phyloP scores from a whole-genome alignment of 2,888 invertebrate species.

The Oithona nana region DNA sequence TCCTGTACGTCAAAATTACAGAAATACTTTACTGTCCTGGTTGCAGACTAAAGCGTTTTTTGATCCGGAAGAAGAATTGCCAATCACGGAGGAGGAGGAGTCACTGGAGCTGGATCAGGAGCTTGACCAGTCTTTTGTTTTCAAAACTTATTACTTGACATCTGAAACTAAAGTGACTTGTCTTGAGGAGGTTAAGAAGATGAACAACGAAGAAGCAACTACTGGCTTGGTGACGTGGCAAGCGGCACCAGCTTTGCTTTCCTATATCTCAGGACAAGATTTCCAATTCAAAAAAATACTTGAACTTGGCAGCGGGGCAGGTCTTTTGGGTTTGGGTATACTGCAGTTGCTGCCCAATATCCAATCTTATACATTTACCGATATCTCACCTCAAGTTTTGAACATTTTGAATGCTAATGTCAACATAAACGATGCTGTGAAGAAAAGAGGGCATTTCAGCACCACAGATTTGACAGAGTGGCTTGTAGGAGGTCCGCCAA shows the following conservation, averaged over 20 bases:
- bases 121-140: too few species aligned
- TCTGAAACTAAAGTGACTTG: not conserved
- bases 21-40: too few species aligned
- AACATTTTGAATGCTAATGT: not conserved
- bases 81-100: not conserved
- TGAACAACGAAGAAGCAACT: not conserved
- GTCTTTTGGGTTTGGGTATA: not conserved
- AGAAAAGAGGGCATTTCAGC: not conserved
- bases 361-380: not conserved
- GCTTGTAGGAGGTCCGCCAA: not conserved
- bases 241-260: not conserved
- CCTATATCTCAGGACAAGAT: not conserved
- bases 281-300: not conserved
- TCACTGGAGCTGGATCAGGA: not conserved
- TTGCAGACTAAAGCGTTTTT: too few species aligned
- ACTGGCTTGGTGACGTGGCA: conserved; percentile 1
- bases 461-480: not conserved
- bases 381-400: not conserved
- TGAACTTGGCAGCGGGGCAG: not conserved
- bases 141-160: not conserved
- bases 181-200: not conserved
- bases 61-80: too few species aligned
- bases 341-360: not conserved
- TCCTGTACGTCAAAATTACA: too few species aligned
- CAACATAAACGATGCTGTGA: not conserved